These are phyloP conservation scores for Dasysyrphus albostriatus DNA, from an alignment of 2,888 invertebrate genomes.

Conservation along the genomic window DNA sequence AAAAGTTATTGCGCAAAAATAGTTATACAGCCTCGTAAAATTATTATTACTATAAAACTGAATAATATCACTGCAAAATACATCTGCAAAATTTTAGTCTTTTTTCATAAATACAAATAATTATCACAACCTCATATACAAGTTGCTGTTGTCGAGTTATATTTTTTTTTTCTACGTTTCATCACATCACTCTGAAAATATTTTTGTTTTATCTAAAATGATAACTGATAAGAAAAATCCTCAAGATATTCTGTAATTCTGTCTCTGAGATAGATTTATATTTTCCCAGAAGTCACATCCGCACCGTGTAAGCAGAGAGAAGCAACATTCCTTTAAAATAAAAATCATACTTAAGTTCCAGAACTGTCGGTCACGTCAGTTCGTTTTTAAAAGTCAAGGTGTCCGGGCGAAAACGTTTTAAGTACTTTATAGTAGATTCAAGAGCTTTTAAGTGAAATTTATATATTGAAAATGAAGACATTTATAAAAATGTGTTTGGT, in stretches of 20 bases:
- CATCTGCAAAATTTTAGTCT: slow-evolving; percentile 6
- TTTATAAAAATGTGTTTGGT: not conserved
- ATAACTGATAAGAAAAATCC: slow-evolving; percentile 11
- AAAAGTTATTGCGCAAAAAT: not conserved
- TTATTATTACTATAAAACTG: not conserved
- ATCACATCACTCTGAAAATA: slow-evolving; percentile 4
- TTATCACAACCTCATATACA: not conserved
- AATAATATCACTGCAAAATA: slow-evolving; percentile 31
- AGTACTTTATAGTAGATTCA: not conserved
- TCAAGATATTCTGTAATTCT: not conserved
- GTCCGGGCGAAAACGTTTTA: not conserved
- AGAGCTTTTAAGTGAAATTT: not conserved
- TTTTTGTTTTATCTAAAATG: slow-evolving; percentile 8
- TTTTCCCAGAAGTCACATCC: slow-evolving; percentile 10
- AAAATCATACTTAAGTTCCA: slow-evolving; percentile 1
- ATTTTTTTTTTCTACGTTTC: not conserved
- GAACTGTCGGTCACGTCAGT: slow-evolving; percentile 5
- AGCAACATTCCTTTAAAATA: not conserved
- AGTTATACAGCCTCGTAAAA: not conserved
- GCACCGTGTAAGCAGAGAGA: not conserved
- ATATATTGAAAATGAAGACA: not conserved
- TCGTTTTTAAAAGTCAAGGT: slow-evolving; percentile 25
- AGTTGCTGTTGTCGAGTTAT: not conserved
- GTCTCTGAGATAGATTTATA: slow-evolving; percentile 33
- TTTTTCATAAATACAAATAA: not conserved